phyloP scores from a whole-genome alignment of 1,140 invertebrate species.

The Scaptodrosophila lebanonensis region DNA sequence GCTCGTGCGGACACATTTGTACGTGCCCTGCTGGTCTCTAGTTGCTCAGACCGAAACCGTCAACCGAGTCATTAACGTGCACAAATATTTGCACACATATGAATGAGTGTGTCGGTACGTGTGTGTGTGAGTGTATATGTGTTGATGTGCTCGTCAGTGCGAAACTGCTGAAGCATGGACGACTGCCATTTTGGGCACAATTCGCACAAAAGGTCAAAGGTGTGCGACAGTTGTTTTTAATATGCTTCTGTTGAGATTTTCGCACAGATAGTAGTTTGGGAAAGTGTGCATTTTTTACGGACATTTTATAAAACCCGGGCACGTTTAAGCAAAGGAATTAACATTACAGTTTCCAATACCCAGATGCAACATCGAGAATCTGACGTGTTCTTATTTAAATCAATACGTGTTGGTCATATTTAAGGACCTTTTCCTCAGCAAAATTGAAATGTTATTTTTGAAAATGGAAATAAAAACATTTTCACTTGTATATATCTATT shows the following conservation, averaged over 20 bases:
- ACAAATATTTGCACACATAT: slow-evolving; percentile 55
- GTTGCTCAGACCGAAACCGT: slow-evolving; percentile 17
- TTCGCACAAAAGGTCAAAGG: slow-evolving; percentile 56
- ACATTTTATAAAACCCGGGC: no score
- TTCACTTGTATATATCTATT: no score
- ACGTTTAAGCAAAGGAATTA: no score
- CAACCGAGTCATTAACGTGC: slow-evolving; percentile 61
- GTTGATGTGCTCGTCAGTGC: slow-evolving; percentile 42
- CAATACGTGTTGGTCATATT: no score
- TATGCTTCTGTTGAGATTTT: slow-evolving; percentile 33
- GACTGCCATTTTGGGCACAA: slow-evolving; percentile 46
- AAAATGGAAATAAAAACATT: no score
- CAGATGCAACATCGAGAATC: no score
- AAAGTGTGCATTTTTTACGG: no score
- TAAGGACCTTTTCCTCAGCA: no score
- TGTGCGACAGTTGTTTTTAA: slow-evolving; percentile 19
- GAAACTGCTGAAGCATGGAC: slow-evolving; percentile 47
- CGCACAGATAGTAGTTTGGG: slow-evolving; percentile 20
- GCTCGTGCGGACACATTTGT: slow-evolving; percentile 7
- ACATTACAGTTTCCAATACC: no score
- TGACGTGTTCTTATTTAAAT: no score
- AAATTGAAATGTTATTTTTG: no score
- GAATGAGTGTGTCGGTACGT: slow-evolving; percentile 9
- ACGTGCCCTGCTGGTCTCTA: not conserved
- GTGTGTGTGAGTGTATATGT: slow-evolving; percentile 7